Evolutionary conservation across 2,797 vertebrate species (phyloP).

Genomic region (Chelon labrosus): DNA sequence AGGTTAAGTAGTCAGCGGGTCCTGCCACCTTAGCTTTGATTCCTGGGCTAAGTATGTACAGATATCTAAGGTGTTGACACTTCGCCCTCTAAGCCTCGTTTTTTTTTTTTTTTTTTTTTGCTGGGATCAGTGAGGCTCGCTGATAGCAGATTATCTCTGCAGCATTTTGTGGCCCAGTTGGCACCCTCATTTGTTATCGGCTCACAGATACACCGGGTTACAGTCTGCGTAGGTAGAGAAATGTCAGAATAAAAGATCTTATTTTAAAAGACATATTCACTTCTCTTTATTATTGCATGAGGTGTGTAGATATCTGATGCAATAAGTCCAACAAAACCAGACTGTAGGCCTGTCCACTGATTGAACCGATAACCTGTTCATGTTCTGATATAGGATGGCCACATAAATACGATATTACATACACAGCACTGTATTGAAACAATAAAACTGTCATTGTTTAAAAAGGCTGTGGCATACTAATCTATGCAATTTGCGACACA

Average conservation of each 20-base stretch:
- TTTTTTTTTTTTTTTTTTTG: conserved; percentile 69
- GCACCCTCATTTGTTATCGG: conserved; percentile 83
- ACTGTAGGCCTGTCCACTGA: conserved; percentile 16
- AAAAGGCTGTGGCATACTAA: background rate
- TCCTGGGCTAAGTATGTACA: conserved; percentile 80
- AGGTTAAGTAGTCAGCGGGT: conserved; percentile 71
- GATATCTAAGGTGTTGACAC: conserved; percentile 83
- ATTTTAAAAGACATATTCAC: conserved; percentile 54
- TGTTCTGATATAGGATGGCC: background rate
- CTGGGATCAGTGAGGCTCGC: conserved; percentile 78
- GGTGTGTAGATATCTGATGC: conserved; percentile 47
- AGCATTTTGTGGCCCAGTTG: conserved; percentile 81
- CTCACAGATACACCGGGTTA: conserved; percentile 74
- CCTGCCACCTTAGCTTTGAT: conserved; percentile 79
- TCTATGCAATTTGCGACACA: background rate
- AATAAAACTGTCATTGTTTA: background rate
- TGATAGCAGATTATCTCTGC: conserved; percentile 83
- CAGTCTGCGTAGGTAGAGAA: conserved; percentile 71
- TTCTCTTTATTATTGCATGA: conserved; percentile 57
- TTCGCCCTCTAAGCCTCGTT: conserved; percentile 78
- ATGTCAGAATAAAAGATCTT: conserved; percentile 72
- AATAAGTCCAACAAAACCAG: conserved; percentile 41
- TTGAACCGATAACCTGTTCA: background rate
- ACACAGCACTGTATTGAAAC: background rate
- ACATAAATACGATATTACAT: background rate